phyloP scores from a whole-genome alignment of 2,797 vertebrate genomes.

The Alectoris magna region DNA sequence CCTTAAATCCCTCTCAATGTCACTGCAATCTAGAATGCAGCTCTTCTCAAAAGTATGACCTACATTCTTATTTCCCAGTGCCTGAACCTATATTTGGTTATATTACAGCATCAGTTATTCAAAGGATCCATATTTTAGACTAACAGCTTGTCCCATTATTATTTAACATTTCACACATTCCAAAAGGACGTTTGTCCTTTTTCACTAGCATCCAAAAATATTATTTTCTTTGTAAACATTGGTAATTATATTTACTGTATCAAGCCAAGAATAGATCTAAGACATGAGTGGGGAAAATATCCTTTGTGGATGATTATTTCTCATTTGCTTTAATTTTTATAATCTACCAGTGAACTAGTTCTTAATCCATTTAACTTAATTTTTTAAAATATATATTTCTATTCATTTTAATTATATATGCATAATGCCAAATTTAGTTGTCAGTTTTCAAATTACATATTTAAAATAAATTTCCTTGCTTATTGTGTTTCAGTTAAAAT shows the following conservation, averaged over 20 bases:
- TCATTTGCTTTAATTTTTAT: neutral
- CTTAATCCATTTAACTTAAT: neutral
- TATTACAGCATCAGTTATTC: neutral
- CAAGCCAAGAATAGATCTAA: neutral
- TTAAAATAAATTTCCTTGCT: neutral
- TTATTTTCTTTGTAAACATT: neutral
- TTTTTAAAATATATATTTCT: neutral
- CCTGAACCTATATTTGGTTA: neutral
- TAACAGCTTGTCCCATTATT: neutral
- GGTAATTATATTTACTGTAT: neutral
- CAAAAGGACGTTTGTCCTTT: neutral
- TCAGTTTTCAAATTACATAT: neutral
- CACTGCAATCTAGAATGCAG: neutral
- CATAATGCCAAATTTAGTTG: neutral
- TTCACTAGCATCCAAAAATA: neutral
- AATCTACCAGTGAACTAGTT: neutral
- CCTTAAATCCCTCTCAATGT: neutral
- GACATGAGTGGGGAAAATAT: neutral
- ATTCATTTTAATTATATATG: neutral
- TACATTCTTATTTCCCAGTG: neutral
- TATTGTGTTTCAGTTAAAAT: neutral
- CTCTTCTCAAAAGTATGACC: neutral
- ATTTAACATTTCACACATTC: neutral
- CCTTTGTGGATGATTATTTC: neutral
- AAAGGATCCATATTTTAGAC: neutral